phyloP scores from a whole-genome alignment of 2,888 invertebrate species.

The Nowickia ferox region DNA sequence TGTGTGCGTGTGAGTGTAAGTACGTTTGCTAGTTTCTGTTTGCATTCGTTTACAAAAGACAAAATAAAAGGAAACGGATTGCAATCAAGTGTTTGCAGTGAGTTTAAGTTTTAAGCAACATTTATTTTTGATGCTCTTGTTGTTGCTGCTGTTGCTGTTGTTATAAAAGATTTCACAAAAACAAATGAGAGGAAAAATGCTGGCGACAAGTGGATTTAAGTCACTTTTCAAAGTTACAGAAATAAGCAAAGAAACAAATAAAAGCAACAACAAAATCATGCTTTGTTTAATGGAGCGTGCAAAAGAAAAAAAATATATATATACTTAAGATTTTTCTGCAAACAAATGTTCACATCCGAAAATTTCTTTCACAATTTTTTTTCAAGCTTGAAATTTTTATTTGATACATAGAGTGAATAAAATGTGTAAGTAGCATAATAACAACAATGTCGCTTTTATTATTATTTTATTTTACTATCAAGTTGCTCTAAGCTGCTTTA shows the following conservation, averaged over 20 bases:
- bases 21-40: slow-evolving; percentile 1
- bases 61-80: slow-evolving; percentile 53
- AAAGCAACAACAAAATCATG: slow-evolving; percentile 20
- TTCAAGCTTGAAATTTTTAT: not conserved
- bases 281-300: slow-evolving; percentile 62
- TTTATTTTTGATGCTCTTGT: slow-evolving; percentile 9
- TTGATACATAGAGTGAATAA: not conserved
- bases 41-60: slow-evolving; percentile 35
- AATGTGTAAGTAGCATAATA: not conserved
- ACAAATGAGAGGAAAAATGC: slow-evolving; percentile 28
- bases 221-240: slow-evolving; percentile 55
- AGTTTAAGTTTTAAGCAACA: slow-evolving; percentile 61
- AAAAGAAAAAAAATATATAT: not conserved
- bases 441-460: not conserved
- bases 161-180: slow-evolving; percentile 17
- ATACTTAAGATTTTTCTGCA: slow-evolving; percentile 3
- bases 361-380: not conserved
- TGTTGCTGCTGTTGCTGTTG: not conserved
- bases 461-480: not conserved
- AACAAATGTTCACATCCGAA: slow-evolving; percentile 23
- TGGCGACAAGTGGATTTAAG: slow-evolving; percentile 65
- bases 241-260: slow-evolving; percentile 22
- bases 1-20: not conserved
- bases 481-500: not conserved
- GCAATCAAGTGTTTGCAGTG: slow-evolving; percentile 56